Percentiles rank a stretch among this genome's conserved stretches.
Evolutionary conservation across 1,140 invertebrate genomes (phyloP).

Genomic region (Atta texana): DNA sequence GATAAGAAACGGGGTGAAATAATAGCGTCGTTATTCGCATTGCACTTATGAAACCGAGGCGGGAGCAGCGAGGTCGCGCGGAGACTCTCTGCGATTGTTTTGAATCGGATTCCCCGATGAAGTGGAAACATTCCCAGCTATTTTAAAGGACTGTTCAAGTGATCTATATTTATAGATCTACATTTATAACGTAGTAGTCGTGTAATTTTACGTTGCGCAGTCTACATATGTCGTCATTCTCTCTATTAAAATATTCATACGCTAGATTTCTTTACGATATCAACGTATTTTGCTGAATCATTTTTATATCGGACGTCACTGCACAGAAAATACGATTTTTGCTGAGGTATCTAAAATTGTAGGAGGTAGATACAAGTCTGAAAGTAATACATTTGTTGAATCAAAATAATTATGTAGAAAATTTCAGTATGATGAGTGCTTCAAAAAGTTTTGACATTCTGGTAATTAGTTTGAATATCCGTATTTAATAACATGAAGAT

Average conservation of each 20-base stretch:
- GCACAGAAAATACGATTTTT: not conserved
- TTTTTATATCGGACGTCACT: not conserved
- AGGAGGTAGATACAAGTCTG: no score
- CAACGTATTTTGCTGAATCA: not conserved
- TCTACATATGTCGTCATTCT: not conserved
- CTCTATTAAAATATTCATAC: not conserved
- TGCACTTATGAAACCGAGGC: constrained; percentile 48
- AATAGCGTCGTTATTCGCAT: constrained; percentile 68
- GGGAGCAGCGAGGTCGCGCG: not conserved
- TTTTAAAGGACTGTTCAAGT: not conserved
- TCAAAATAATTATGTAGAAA: no score
- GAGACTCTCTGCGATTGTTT: constrained; percentile 9
- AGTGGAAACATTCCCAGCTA: not conserved
- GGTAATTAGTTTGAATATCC: no score
- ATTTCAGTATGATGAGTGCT: no score
- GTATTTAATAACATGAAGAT: no score
- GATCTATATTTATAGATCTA: not conserved
- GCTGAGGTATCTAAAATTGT: no score
- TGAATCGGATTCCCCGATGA: not conserved
- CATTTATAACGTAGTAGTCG: not conserved
- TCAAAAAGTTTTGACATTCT: no score
- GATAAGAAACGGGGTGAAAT: constrained; percentile 73
- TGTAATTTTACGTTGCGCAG: not conserved
- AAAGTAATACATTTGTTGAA: no score
- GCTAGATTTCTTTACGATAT: not conserved